Evolutionary conservation across 2,797 vertebrate species (phyloP), one percentile per base, ranked within the genome.

Genomic region (Megalops cyprinoides): DNA sequence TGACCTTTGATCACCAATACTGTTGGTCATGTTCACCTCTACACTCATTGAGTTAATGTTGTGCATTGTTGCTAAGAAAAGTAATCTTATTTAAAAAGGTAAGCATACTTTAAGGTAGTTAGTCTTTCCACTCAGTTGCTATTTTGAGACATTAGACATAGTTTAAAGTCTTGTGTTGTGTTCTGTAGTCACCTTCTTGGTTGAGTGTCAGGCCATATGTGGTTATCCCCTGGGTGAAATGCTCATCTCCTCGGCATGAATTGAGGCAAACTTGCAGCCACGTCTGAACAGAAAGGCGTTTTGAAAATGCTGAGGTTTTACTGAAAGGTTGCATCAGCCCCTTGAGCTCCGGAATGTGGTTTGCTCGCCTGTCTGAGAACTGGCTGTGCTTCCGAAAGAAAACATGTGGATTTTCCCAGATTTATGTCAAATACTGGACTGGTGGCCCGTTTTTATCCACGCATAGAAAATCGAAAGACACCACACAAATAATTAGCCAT

Each of bases 331-430:
- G 51, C 2, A 53, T 53, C 51, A 15, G 9, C 15, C 51, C 51
- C 51, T 53, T 53, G 51, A 10, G 10, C 2, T 53, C 18, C 18
- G 15, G 6, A 14, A 10, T 53, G 9, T 53, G 3, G 18, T 12
- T 53, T 53, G 15, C 18, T 10, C 4, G 10, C 51, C 15, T 12
- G 15, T 53, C 51, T 53, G 15, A 53, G 51, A 53, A 15, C 51
- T 14, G 15, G 9, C 15, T 53, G 9, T 53, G 15, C 46, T 4
- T 48, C 46, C 46, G 4, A 48, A 18, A 34, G 4, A 28, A 5
- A 69, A 31, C 65, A 69, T 37, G 65, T 69, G 65, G 65, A 69
- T 69, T 69, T 69, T 9, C 65, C 55, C n/a, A 34, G 65, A 6
- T 69, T 69, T 69, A 34, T 3, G 25, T 69, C 34, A 37, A 69